Evolutionary conservation across 2,113 vertebrate genomes (phyloP).

Genomic region (human): DNA sequence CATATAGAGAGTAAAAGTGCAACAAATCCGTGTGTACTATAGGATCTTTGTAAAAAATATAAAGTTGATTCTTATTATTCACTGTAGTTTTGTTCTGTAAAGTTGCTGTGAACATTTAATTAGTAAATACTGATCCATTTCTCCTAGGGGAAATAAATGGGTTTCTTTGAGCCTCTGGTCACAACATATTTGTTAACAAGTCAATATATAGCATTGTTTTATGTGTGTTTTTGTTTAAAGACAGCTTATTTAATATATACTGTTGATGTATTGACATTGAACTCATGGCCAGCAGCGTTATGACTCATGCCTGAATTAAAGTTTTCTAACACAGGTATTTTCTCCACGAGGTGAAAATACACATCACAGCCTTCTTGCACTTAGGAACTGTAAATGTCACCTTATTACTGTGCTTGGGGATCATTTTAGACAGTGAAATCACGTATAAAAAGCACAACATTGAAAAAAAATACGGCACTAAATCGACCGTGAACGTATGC

Average conservation of each 20-base stretch:
- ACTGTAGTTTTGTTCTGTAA: neutral
- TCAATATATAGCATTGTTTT: neutral
- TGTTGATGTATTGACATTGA: neutral
- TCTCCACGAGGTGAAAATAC: neutral
- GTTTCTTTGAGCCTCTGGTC: neutral
- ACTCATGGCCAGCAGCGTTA: neutral
- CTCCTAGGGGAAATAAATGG: neutral
- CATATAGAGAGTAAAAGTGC: neutral
- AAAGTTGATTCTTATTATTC: neutral
- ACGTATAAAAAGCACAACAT: neutral
- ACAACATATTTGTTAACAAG: neutral
- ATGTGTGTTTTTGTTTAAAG: neutral
- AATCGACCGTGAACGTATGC: neutral
- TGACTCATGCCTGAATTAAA: neutral
- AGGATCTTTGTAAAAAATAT: neutral
- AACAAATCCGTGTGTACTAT: neutral
- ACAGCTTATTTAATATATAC: neutral
- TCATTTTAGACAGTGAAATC: neutral
- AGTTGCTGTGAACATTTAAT: neutral
- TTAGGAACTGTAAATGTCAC: neutral
- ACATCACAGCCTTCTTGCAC: neutral
- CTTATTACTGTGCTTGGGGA: neutral
- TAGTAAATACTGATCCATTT: neutral
- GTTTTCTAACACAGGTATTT: neutral
- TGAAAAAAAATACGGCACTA: neutral